Percentiles rank a stretch among this genome's conserved stretches.
These are phyloP conservation scores for Eidolon helvum DNA, from an alignment of 2,113 vertebrate species.

Conservation along the genomic window DNA sequence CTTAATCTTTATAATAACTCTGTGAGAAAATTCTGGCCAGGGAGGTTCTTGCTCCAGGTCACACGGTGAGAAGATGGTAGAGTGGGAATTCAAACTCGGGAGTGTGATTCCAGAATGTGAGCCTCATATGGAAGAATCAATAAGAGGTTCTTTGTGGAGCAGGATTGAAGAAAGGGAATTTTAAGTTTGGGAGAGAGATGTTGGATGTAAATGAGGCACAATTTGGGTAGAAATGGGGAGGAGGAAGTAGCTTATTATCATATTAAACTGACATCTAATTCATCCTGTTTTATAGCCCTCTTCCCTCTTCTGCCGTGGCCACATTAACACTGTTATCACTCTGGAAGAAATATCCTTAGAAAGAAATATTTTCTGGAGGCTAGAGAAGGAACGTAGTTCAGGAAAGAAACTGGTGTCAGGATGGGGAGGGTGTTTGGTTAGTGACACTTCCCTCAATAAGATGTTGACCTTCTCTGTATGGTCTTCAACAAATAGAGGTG, in stretches of 20 bases:
- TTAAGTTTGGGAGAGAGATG: neutral
- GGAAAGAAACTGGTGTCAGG: neutral
- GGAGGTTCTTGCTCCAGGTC: neutral
- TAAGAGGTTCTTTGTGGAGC: neutral
- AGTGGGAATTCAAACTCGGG: neutral
- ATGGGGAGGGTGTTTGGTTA: neutral
- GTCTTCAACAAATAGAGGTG: neutral
- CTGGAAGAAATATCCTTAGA: neutral
- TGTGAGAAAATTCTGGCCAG: neutral
- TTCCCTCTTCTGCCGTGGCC: neutral
- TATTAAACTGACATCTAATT: neutral
- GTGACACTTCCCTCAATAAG: neutral
- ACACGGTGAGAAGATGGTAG: neutral
- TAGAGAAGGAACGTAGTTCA: neutral
- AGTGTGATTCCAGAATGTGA: neutral
- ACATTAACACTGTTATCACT: neutral
- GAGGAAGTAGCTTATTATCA: neutral
- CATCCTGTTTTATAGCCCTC: neutral
- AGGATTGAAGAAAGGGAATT: neutral
- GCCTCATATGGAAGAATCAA: neutral
- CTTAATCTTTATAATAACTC: neutral
- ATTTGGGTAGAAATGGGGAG: neutral
- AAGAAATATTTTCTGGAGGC: neutral
- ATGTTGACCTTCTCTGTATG: neutral
- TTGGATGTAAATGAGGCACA: neutral